Conservation (phyloP, 2,113 vertebrate species). For the Myiagra hebetior region DNA sequence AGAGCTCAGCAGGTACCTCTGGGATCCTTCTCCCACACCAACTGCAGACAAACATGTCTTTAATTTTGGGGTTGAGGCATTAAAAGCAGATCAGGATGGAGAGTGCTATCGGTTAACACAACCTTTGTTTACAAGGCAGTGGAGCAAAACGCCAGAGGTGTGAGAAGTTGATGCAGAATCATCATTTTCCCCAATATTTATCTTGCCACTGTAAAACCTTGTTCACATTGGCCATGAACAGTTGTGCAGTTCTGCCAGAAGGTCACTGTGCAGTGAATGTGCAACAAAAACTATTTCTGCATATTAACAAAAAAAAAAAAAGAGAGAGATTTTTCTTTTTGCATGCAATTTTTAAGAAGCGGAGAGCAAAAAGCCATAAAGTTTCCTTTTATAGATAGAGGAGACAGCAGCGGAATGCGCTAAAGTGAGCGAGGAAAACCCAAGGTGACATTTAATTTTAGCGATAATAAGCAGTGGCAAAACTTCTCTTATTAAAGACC, state of each 20-base stretch:
- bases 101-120: background rate
- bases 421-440: conserved; percentile 55
- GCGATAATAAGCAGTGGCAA: conserved; percentile 53
- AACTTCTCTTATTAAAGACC: conserved; percentile 51
- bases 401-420: conserved; percentile 25
- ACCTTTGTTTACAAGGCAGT: background rate
- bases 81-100: background rate
- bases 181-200: background rate
- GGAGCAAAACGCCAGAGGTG: background rate
- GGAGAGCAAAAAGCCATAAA: conserved; percentile 23
- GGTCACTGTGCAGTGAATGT: background rate
- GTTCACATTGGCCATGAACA: background rate
- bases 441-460: conserved; percentile 69
- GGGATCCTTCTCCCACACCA: background rate
- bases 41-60: rapidly evolving
- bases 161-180: background rate
- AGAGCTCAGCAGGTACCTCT: background rate
- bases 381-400: conserved; percentile 47
- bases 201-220: background rate
- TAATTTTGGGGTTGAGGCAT: background rate
- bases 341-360: conserved; percentile 32
- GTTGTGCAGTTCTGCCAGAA: background rate
- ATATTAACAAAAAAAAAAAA: background rate
- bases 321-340: background rate
- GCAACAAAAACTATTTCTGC: background rate